Evolutionary conservation across 1,140 invertebrate genomes (phyloP), one percentile per base, ranked within the genome.

Genomic region (Saxidomus purpurata): DNA sequence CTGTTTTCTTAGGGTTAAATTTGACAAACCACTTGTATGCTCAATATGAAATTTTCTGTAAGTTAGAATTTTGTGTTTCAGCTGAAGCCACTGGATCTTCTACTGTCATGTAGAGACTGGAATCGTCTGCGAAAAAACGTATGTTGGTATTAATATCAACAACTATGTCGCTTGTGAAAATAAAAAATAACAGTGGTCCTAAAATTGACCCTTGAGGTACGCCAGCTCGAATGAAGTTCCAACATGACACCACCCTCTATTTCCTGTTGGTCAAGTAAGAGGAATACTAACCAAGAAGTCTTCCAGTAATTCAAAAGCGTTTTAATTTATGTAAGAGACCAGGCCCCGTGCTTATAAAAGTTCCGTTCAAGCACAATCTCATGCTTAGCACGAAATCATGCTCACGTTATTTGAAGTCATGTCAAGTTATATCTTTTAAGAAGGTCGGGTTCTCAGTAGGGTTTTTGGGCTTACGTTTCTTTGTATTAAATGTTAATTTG

Each of bases 131-230:
- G 28, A 63, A 63, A 8, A 63, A 25, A 28, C 59, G n/a, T 25
- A 63, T 63, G 9, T 63, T 63, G 1, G 59, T 15, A 28, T 28
- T 25, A 11, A 63, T 28, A 6, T 63, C 59, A 28, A 28, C n/a
- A 63, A 63, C 25, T 3, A 59, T 80, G 9, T 55, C 77, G 22
- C 36, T 59, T 3, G 40, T 59, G 31, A 17, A 76, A 49, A 76
- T 49, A 49, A 38, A 17, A 19, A 74, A 74, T 19, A 74, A 38
- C 19, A n/a, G n/a, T n/a, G n/a, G n/a, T n/a, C n/a, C n/a, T n/a
- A n/a, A n/a, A n/a, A n/a, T n/a, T n/a, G n/a, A 89, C n/a, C 84
- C 89, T 34, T 90, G 89, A 38, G 89, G 89, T 36, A 90, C 84
- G 55, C 79, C 71, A 43, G 82, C 82, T 25, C 17, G 13, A 47